Base-by-base conservation (phyloP, 2,888 invertebrate genomes). In the Phytoseiulus persimilis region DNA sequence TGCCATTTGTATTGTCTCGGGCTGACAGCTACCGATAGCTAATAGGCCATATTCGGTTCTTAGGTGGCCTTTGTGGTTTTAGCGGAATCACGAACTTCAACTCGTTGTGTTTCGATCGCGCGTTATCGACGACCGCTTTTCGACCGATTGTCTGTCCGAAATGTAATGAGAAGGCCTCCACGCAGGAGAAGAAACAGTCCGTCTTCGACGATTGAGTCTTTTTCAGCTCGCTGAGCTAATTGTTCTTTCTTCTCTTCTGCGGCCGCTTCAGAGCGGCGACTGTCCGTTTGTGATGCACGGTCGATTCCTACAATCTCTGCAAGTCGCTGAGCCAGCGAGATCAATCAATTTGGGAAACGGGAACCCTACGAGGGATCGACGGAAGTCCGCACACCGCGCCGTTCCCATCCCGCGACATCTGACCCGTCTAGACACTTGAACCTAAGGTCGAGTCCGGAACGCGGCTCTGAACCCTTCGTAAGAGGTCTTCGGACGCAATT, bases 21-120 rank as follows among this genome's bases (percentile, higher is more conserved):
- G 65, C 65, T 65, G 65, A 65, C 65, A 65, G 65, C 65, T 65
- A 65, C 65, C 65, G 65, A 65, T 65, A 65, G 65, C 65, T 65
- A 65, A 65, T 65, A 65, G 65, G 65, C 65, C 65, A 28, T 65
- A 65, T 28, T 65, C 65, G 65, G 5, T 65, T 65, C 18, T 65
- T 65, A 65, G 65, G 65, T 65, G 65, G 65, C 65, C 65, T 65
- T 65, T 65, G 65, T 65, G 65, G 65, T 65, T 65, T 65, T 6
- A 65, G 65, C 65, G 65, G 65, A 65, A 65, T 65, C 65, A 65
- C 65, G 65, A 65, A 11, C 65, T 28, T 65, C 65, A 23, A 65
- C 65, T 65, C 65, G 65, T 65, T 14, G 46, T 14, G 14, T 46
- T 6, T 11, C 65, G 65, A 65, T 65, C 65, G 65, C 65, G 65